Evolutionary conservation across 1,140 invertebrate species (phyloP).

Genomic region (Aphelenchoides besseyi): DNA sequence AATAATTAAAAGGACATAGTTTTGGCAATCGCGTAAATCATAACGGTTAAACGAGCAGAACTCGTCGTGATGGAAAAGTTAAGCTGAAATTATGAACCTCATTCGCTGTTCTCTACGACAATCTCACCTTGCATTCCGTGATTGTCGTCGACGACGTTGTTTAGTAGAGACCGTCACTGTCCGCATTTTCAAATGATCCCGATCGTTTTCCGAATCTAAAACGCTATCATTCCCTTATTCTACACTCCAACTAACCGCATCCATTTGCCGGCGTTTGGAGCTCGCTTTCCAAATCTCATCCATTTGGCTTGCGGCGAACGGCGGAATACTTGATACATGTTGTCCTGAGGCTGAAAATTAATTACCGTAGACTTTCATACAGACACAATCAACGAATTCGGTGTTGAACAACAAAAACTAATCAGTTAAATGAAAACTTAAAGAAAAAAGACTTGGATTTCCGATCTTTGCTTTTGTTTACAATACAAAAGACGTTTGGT

Average conservation of each 20-base stretch:
- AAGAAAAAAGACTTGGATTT: not conserved
- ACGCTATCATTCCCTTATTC: not conserved
- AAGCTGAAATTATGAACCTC: no score
- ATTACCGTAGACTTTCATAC: not conserved
- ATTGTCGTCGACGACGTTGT: not conserved
- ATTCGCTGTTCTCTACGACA: no score
- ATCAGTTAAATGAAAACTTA: not conserved
- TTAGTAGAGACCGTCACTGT: not conserved
- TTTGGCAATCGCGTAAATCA: not conserved
- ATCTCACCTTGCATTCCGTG: not conserved
- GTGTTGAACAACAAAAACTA: not conserved
- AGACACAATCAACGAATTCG: not conserved
- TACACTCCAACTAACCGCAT: not conserved
- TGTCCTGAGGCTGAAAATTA: not conserved
- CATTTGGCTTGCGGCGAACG: constrained; percentile 13
- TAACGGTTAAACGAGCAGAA: not conserved
- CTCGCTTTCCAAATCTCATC: constrained; percentile 17
- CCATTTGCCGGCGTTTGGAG: constrained; percentile 13
- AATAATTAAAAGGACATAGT: not conserved
- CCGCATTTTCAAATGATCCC: not conserved
- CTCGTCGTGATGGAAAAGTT: not conserved
- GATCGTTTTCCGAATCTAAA: constrained; percentile 18
- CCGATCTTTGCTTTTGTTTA: not conserved
- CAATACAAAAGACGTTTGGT: not conserved
- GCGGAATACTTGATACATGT: not conserved